Conservation (phyloP, 2,113 vertebrate species). For the Tretioscincus oriximinensis region DNA sequence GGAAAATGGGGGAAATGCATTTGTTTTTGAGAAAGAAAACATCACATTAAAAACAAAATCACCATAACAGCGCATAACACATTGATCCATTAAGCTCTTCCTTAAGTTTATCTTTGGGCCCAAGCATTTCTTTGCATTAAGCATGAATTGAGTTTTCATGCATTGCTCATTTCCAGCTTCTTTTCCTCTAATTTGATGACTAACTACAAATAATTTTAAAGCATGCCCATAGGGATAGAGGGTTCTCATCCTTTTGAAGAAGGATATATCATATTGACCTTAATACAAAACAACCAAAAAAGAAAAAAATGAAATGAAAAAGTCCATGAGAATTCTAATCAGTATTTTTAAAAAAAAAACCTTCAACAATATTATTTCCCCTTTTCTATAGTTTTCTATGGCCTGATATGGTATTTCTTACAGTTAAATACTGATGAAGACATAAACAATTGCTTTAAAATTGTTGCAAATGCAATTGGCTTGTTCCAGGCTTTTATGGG, state of each 20-base stretch:
- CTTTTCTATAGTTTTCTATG: too few relatives aligned
- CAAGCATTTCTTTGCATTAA: conserved; percentile 78
- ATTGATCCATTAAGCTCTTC: conserved; percentile 76
- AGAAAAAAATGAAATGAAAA: too few relatives aligned
- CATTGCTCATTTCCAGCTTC: conserved; percentile 74
- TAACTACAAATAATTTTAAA: conserved; percentile 43
- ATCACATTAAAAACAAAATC: conserved; percentile 72
- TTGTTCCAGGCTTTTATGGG: not conserved
- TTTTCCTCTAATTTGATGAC: conserved; percentile 64
- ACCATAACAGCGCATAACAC: conserved; percentile 73
- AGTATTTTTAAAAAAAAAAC: too few relatives aligned
- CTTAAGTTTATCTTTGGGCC: conserved; percentile 74
- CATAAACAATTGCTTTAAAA: not conserved
- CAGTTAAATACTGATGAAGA: not conserved
- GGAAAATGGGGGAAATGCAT: conserved; percentile 59
- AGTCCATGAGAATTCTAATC: too few relatives aligned
- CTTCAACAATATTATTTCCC: too few relatives aligned
- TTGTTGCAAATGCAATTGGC: not conserved
- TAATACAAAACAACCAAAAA: too few relatives aligned
- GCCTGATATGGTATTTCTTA: conserved; percentile 18
- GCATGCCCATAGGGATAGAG: conserved; percentile 14
- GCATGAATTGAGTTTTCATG: conserved; percentile 78
- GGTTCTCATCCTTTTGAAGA: conserved; percentile 32
- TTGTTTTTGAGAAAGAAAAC: conserved; percentile 64
- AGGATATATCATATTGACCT: conserved; percentile 24